These are phyloP conservation scores for Oceanodroma leucorhoa DNA, from an alignment of 2,797 vertebrate species.

Conservation along the genomic window DNA sequence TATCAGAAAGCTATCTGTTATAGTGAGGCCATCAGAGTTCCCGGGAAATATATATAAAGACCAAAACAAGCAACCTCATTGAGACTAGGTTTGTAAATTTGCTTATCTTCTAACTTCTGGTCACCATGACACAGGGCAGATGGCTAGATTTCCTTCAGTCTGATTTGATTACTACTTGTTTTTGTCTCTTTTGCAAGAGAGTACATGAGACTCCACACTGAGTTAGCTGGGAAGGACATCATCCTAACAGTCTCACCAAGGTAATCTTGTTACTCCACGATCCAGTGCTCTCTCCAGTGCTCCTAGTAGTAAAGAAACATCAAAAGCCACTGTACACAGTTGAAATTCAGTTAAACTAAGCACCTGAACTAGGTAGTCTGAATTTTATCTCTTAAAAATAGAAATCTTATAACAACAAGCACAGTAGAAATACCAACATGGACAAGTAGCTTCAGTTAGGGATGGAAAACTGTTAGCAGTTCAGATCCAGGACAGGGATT, in stretches of 20 bases:
- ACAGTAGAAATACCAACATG: neutral
- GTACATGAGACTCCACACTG: neutral
- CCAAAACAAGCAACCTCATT: slow-evolving; percentile 41
- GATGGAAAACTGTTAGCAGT: neutral
- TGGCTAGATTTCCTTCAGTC: slow-evolving; percentile 44
- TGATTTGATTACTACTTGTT: slow-evolving; percentile 67
- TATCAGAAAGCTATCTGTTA: slow-evolving; percentile 41
- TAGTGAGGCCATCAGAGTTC: slow-evolving; percentile 8
- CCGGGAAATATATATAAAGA: slow-evolving; percentile 34
- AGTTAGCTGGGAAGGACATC: neutral
- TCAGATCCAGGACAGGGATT: neutral
- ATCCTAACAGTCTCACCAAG: neutral
- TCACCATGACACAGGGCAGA: slow-evolving; percentile 54
- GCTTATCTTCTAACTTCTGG: slow-evolving; percentile 55
- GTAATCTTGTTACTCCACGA: neutral
- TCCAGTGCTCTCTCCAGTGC: neutral
- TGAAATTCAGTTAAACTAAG: neutral
- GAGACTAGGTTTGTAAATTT: slow-evolving; percentile 55
- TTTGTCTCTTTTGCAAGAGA: slow-evolving; percentile 8
- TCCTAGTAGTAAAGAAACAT: neutral
- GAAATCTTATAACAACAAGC: neutral
- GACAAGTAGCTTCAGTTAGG: neutral
- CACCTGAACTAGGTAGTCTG: neutral
- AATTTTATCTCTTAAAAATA: neutral
- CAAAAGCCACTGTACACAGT: neutral